phyloP scores from a whole-genome alignment of 2,113 vertebrate species.

The Acrocephalus arundinaceus region DNA sequence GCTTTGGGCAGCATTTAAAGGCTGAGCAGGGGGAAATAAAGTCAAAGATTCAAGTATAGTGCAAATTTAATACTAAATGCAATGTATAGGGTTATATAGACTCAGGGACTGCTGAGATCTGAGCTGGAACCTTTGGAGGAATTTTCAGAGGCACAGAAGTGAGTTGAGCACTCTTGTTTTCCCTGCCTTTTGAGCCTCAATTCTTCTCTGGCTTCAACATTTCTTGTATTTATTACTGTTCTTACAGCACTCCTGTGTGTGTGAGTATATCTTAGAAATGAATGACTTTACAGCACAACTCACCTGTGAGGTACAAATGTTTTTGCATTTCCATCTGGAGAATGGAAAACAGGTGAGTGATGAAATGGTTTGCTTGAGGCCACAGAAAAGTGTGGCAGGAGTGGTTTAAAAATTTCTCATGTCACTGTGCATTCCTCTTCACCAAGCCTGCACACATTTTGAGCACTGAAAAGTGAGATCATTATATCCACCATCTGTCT shows the following conservation, averaged over 20 bases:
- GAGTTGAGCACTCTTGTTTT: not conserved
- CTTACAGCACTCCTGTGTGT: not conserved
- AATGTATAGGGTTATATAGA: not conserved
- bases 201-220: not conserved
- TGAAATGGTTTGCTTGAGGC: not conserved
- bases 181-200: not conserved
- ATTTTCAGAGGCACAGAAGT: not conserved
- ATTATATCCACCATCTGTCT: not conserved
- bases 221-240: not conserved
- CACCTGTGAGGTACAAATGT: not conserved
- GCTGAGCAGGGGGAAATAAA: not conserved
- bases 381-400: not conserved
- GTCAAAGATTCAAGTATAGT: not conserved
- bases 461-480: not conserved
- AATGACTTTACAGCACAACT: not conserved
- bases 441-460: not conserved
- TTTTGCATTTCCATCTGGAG: not conserved
- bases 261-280: not conserved
- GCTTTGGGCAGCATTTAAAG: not conserved
- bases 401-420: not conserved
- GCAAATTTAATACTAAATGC: not conserved
- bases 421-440: not conserved
- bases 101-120: not conserved
- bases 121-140: not conserved
- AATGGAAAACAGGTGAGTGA: not conserved